Percentiles rank a stretch among this genome's conserved stretches.
Evolutionary conservation across 2,888 invertebrate species (phyloP).

Genomic region (Pegoplata infirma): DNA sequence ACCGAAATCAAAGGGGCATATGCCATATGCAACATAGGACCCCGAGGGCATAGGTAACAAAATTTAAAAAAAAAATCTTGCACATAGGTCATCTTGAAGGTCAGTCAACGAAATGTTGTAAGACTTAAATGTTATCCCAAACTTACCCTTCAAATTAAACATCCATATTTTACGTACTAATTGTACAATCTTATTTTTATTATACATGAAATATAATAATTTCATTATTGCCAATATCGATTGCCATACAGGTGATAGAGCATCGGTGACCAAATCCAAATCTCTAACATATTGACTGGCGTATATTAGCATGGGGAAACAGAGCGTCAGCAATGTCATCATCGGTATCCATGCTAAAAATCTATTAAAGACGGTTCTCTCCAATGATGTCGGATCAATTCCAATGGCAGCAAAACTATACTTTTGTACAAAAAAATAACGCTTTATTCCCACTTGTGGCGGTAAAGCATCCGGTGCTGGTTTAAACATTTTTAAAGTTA

Average conservation of each 20-base stretch:
- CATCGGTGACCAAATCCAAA: slow-evolving; percentile 47
- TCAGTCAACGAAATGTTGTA: too few relatives aligned
- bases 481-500: neutral
- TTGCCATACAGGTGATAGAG: slow-evolving; percentile 51
- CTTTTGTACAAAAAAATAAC: slow-evolving; percentile 31
- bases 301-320: slow-evolving; percentile 19
- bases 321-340: neutral
- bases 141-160: slow-evolving; percentile 49
- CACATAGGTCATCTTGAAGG: too few relatives aligned
- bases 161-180: slow-evolving; percentile 45
- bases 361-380: neutral
- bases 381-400: slow-evolving; percentile 11
- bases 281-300: slow-evolving; percentile 34
- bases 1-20: too few relatives aligned
- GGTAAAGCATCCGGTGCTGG: slow-evolving; percentile 4
- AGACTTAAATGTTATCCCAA: too few relatives aligned
- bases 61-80: too few relatives aligned
- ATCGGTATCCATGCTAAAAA: neutral
- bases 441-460: slow-evolving; percentile 7
- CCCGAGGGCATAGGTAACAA: too few relatives aligned
- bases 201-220: slow-evolving; percentile 44
- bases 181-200: slow-evolving; percentile 44
- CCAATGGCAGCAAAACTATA: slow-evolving; percentile 19
- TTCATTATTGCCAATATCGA: slow-evolving; percentile 45
- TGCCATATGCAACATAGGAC: too few relatives aligned